Conservation (phyloP, 2,888 invertebrate genomes). For the Noctua fimbriata region DNA sequence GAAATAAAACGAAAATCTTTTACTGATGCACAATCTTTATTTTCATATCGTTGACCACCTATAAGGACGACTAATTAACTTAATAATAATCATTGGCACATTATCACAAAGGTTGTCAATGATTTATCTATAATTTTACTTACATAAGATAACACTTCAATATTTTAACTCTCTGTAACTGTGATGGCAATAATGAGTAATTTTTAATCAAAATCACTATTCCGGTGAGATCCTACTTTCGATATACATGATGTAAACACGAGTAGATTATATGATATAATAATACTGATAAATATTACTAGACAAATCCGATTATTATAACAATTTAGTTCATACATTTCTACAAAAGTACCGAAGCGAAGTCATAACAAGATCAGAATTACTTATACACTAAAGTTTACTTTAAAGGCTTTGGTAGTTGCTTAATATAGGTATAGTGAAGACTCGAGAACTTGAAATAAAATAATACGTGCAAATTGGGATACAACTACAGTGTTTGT, state of each 20-base stretch:
- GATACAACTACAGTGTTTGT: background rate
- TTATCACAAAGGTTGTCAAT: slow-evolving; percentile 90
- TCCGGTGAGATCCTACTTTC: slow-evolving; percentile 68
- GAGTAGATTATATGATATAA: slow-evolving; percentile 60
- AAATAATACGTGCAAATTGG: background rate
- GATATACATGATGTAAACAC: slow-evolving; percentile 56
- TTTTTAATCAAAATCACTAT: slow-evolving; percentile 66
- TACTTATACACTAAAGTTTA: slow-evolving; percentile 61
- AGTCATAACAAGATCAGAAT: slow-evolving; percentile 41
- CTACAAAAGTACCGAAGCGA: slow-evolving; percentile 31
- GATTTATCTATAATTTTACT: slow-evolving; percentile 76
- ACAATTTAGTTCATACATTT: slow-evolving; percentile 40
- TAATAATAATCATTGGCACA: slow-evolving; percentile 90
- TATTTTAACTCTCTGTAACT: slow-evolving; percentile 64
- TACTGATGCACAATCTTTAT: slow-evolving; percentile 70
- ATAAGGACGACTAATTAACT: slow-evolving; percentile 73
- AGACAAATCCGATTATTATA: slow-evolving; percentile 42
- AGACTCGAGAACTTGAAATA: slow-evolving; percentile 20
- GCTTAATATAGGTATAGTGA: slow-evolving; percentile 46
- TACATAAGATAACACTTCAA: slow-evolving; percentile 63
- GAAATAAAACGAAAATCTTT: slow-evolving; percentile 47
- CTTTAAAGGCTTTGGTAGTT: slow-evolving; percentile 75
- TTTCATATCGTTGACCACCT: slow-evolving; percentile 70
- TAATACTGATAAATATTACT: slow-evolving; percentile 69
- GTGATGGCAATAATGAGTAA: slow-evolving; percentile 72